Evolutionary conservation across 1,140 invertebrate genomes (phyloP), one percentile per base, ranked within the genome.

Genomic region (Leptinotarsa texana): DNA sequence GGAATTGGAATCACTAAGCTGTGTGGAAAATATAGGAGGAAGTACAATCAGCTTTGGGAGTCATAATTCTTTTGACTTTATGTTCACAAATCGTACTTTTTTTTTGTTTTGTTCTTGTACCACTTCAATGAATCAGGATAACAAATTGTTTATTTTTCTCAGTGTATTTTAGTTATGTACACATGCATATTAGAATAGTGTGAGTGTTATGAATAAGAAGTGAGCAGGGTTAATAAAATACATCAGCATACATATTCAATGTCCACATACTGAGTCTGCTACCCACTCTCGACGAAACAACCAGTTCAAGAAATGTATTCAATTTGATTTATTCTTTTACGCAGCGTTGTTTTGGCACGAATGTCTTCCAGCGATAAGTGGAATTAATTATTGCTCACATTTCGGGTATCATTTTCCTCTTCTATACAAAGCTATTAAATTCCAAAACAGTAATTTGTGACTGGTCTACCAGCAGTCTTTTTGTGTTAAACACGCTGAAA

Each of bases 161-260:
- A 42, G 33, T 42, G 8, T 42, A 42, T 42, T 42, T 11, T 42
- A 42, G 8, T 11, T 57, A 57, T 18, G 6, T 47, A 18, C 8
- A 61, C 24, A 57, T 69, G 21, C 33, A 49, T 24, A 57, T 47
- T 49, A 22, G 8, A 71, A 61, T 57, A 49, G 72, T 73, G 47
- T 24, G 48, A 73, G 63, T 73, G 21, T 73, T 67, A 73, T 51
- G 72, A 73, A 67, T 66, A 65, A 73, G 48, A 63, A 73, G 21
- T 73, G n/a, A 48, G 27, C 21, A 73, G 5, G 24, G 63, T 61
- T 73, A 73, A 73, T 73, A 73, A 73, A 73, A 73, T 49, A 73
- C 62, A 73, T 65, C 61, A 65, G n/a, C 62, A 65, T 49, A 22
- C 63, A 65, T 65, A 73, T 65, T 73, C 49, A 73, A 62, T 73